Conservation (phyloP, 1,140 invertebrate species). For the Drosophila malerkotliana region DNA sequence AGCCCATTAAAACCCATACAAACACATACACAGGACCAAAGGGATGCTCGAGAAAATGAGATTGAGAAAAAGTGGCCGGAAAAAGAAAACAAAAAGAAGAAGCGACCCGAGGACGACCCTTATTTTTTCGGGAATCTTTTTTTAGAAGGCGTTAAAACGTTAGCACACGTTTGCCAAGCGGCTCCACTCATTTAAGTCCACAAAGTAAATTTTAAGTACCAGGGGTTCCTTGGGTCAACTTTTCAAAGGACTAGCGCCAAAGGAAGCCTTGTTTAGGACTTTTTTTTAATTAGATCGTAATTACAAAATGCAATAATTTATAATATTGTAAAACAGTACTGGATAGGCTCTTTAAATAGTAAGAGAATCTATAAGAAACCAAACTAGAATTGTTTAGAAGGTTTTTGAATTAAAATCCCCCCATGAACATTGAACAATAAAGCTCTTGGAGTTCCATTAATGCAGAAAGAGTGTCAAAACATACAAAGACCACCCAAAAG, state of each 20-base stretch:
- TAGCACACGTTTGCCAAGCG: slow-evolving; percentile 47
- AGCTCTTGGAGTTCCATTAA: slow-evolving; percentile 29
- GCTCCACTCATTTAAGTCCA: slow-evolving; percentile 31
- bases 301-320: slow-evolving; percentile 26
- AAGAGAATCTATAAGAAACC: too few species aligned
- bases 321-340: not conserved
- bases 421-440: slow-evolving; percentile 6
- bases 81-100: slow-evolving; percentile 14
- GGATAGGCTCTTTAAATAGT: too few species aligned
- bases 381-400: too few species aligned
- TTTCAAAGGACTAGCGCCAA: slow-evolving; percentile 1
- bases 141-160: slow-evolving; percentile 55
- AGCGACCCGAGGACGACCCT: slow-evolving; percentile 27
- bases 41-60: slow-evolving; percentile 20
- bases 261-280: not conserved
- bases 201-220: slow-evolving; percentile 41
- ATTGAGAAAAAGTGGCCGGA: slow-evolving; percentile 33
- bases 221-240: slow-evolving; percentile 9
- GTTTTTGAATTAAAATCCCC: slow-evolving; percentile 15
- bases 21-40: slow-evolving; percentile 17
- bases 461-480: slow-evolving; percentile 45
- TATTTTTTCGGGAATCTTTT: slow-evolving; percentile 32
- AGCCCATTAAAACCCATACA: slow-evolving; percentile 65
- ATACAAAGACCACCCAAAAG: slow-evolving; percentile 26
- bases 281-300: slow-evolving; percentile 53